Evolutionary conservation across 2,113 vertebrate species (phyloP).

Genomic region (Actenoides hombroni): DNA sequence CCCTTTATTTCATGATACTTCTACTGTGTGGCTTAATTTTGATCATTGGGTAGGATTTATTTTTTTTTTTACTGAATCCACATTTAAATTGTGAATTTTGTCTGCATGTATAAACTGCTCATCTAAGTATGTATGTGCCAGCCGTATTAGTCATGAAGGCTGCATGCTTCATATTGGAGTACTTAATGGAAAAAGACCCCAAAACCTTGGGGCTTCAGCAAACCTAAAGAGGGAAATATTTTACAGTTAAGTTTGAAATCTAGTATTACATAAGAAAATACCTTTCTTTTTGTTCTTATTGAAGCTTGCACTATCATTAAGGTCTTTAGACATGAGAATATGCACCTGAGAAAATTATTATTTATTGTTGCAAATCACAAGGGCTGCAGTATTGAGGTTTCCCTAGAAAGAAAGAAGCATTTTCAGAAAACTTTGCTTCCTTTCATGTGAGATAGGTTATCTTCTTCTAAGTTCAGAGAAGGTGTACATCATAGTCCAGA

Average conservation of each 20-base stretch:
- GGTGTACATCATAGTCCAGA: not conserved
- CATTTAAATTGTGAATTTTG: not conserved
- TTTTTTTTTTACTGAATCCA: not conserved
- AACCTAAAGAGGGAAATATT: not conserved
- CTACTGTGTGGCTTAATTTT: not conserved
- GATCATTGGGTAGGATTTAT: not conserved
- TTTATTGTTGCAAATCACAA: not conserved
- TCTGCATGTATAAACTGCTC: not conserved
- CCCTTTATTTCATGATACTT: not conserved
- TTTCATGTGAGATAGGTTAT: not conserved
- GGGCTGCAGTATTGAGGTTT: not conserved
- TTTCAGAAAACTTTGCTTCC: not conserved
- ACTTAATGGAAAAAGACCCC: not conserved
- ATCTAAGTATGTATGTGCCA: not conserved
- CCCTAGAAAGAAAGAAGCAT: not conserved
- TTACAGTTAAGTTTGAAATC: not conserved
- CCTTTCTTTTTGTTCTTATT: not conserved
- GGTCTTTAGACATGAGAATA: not conserved
- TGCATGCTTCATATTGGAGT: not conserved
- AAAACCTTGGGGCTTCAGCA: not conserved
- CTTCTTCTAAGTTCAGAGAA: not conserved
- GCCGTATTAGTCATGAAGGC: not conserved
- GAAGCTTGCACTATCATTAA: not conserved
- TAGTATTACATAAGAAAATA: not conserved
- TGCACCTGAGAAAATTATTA: not conserved